Conservation (phyloP, 2,888 invertebrate genomes). For the Trachelus iudaicus region DNA sequence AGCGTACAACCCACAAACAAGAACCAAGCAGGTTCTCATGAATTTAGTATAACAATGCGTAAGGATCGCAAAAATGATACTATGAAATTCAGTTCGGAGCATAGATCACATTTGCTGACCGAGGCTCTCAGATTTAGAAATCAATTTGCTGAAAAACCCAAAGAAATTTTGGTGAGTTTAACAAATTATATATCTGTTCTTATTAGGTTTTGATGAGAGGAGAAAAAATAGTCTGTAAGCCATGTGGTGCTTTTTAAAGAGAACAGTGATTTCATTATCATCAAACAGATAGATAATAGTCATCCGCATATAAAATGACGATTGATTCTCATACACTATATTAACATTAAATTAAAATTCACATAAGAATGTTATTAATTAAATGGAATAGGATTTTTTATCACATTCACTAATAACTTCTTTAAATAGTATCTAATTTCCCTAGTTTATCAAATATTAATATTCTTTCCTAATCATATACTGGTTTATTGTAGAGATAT, state of each 20-base stretch:
- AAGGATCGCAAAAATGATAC: constrained; percentile 92
- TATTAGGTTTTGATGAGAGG: background rate
- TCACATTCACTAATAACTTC: background rate
- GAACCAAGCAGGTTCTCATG: constrained; percentile 68
- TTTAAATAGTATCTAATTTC: constrained; percentile 4
- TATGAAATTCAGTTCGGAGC: constrained; percentile 97
- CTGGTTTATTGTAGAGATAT: constrained; percentile 73
- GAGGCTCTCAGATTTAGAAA: constrained; percentile 87
- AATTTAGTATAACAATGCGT: constrained; percentile 86
- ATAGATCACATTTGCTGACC: constrained; percentile 90
- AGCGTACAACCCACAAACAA: constrained; percentile 73
- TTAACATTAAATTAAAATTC: background rate
- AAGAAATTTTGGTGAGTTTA: constrained; percentile 78
- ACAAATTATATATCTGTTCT: background rate
- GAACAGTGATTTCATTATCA: background rate
- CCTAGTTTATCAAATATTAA: background rate
- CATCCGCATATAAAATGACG: background rate
- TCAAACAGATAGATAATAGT: background rate
- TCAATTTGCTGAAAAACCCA: constrained; percentile 83
- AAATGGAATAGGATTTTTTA: background rate
- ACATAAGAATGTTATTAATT: background rate
- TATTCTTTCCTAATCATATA: constrained; percentile 13
- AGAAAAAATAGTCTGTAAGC: background rate
- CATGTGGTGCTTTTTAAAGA: background rate
- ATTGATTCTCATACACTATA: background rate